Percentiles rank a stretch among this genome's conserved stretches.
These are phyloP conservation scores for Poecilus cupreus DNA, from an alignment of 2,888 invertebrate genomes.

Conservation along the genomic window DNA sequence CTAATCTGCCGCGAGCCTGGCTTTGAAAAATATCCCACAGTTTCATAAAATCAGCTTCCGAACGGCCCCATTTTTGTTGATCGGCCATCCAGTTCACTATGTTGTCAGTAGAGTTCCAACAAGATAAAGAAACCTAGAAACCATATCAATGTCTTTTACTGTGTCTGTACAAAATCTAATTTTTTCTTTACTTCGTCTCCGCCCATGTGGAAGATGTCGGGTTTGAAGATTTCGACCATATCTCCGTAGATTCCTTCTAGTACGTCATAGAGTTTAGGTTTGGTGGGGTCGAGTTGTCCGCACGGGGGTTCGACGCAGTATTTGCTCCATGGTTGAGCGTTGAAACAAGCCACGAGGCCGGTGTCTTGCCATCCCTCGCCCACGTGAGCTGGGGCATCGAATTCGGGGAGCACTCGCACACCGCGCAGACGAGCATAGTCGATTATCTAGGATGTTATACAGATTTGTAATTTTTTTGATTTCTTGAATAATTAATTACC, in stretches of 20 bases:
- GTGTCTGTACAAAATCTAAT: neutral
- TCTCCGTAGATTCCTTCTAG: constrained; percentile 82
- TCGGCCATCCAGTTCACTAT: constrained; percentile 82
- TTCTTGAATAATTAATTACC: too few relatives aligned
- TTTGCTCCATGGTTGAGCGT: constrained; percentile 83
- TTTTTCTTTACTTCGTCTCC: constrained; percentile 82
- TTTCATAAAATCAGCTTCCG: constrained; percentile 77
- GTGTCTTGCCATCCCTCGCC: constrained; percentile 90
- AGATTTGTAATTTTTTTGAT: too few relatives aligned
- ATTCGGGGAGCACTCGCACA: constrained; percentile 91
- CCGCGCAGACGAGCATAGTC: constrained; percentile 84
- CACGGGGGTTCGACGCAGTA: constrained; percentile 90
- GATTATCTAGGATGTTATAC: constrained; percentile 74
- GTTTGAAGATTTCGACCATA: constrained; percentile 82
- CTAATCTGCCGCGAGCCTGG: constrained; percentile 78
- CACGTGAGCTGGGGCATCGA: constrained; percentile 93
- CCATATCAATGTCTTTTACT: neutral
- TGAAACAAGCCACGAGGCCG: constrained; percentile 80
- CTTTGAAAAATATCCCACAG: constrained; percentile 86
- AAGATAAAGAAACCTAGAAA: constrained; percentile 73
- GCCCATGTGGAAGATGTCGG: constrained; percentile 92
- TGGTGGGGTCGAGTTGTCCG: constrained; percentile 87
- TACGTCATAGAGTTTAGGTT: constrained; percentile 81
- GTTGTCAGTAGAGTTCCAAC: constrained; percentile 84
- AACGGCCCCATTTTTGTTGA: constrained; percentile 76